Evolutionary conservation across 2,113 vertebrate genomes (phyloP).

Genomic region (Syrmaticus mikado): DNA sequence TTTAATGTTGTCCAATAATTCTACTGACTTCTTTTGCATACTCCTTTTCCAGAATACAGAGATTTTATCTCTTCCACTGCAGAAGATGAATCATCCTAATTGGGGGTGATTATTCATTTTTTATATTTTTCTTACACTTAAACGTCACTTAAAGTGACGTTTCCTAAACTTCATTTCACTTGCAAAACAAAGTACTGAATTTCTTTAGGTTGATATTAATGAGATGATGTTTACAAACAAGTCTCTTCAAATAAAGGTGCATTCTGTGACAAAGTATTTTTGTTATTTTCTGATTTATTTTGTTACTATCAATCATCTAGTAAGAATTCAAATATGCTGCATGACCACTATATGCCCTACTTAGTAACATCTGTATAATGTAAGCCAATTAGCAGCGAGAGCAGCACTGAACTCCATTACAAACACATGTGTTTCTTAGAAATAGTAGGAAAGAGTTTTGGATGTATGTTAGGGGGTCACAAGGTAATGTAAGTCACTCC

Average conservation of each 20-base stretch:
- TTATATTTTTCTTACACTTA: background rate
- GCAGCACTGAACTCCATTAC: background rate
- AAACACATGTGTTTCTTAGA: background rate
- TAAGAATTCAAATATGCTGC: background rate
- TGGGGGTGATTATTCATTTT: background rate
- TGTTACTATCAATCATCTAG: background rate
- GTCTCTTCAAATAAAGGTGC: background rate
- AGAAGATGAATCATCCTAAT: background rate
- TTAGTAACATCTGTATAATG: background rate
- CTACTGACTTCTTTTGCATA: background rate
- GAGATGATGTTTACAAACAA: background rate
- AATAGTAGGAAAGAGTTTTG: background rate
- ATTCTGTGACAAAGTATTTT: background rate
- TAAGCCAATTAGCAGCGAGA: background rate
- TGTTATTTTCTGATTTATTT: background rate
- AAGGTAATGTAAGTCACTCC: background rate
- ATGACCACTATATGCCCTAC: background rate
- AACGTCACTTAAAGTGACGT: background rate
- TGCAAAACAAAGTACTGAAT: background rate
- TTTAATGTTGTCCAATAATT: background rate
- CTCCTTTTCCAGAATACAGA: background rate
- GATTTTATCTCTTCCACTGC: background rate
- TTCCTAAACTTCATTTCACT: background rate
- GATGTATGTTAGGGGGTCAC: background rate
- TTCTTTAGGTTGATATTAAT: background rate